Evolutionary conservation across 2,113 vertebrate genomes (phyloP).

Genomic region (Strix aluco): DNA sequence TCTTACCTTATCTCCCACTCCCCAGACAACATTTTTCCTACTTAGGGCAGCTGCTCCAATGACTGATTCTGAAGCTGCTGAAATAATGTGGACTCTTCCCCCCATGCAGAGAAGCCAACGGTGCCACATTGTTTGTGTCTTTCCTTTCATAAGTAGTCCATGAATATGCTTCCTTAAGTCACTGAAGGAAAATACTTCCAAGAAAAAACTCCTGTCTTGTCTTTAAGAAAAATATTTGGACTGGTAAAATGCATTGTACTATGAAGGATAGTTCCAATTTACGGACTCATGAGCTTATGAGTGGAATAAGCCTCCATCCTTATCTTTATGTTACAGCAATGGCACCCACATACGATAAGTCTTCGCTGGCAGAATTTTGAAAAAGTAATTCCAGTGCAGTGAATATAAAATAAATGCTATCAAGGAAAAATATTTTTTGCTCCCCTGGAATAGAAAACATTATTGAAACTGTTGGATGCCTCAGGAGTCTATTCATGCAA

Average conservation of each 20-base stretch:
- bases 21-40: slow-evolving; percentile 43
- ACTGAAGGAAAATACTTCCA: slow-evolving; percentile 49
- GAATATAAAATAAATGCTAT: slow-evolving; percentile 81
- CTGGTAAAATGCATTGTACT: slow-evolving; percentile 74
- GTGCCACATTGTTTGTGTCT: slow-evolving; percentile 6
- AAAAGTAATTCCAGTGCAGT: slow-evolving; percentile 79
- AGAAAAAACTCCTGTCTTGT: slow-evolving; percentile 64
- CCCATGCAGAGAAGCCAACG: not conserved
- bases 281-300: slow-evolving; percentile 74
- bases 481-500: slow-evolving; percentile 76
- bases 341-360: slow-evolving; percentile 78
- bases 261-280: slow-evolving; percentile 81
- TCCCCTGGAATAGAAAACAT: slow-evolving; percentile 78
- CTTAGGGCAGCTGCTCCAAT: not conserved
- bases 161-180: slow-evolving; percentile 55
- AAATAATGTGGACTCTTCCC: slow-evolving; percentile 2
- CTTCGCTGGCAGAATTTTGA: slow-evolving; percentile 78
- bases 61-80: slow-evolving; percentile 27
- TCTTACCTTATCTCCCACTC: slow-evolving; percentile 50
- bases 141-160: slow-evolving; percentile 27
- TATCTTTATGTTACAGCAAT: slow-evolving; percentile 83
- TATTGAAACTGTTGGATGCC: slow-evolving; percentile 80
- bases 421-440: slow-evolving; percentile 80
- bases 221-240: slow-evolving; percentile 72
- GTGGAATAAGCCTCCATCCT: slow-evolving; percentile 77